These are phyloP conservation scores for Hemiprocne comata DNA, from an alignment of 2,113 vertebrate genomes.

Conservation along the genomic window DNA sequence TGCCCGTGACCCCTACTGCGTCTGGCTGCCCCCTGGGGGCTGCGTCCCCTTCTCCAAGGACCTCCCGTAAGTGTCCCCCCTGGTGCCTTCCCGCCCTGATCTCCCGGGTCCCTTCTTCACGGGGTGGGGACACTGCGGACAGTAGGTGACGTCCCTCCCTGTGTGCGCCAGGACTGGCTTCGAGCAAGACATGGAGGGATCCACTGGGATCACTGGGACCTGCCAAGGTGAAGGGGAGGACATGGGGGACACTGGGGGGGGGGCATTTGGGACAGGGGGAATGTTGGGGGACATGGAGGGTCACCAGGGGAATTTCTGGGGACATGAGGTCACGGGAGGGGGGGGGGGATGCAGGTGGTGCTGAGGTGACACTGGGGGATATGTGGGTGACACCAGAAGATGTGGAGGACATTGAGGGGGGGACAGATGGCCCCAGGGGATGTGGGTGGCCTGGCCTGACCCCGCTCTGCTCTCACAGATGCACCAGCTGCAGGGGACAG, in stretches of 20 bases:
- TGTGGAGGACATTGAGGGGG: background rate
- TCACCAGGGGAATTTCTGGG: background rate
- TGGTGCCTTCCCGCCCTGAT: too few relatives aligned
- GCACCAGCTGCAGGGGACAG: background rate
- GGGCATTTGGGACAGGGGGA: background rate
- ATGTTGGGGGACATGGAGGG: background rate
- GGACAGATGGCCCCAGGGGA: background rate
- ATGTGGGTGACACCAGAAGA: rapidly evolving
- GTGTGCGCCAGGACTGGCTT: background rate
- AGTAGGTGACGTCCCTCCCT: background rate
- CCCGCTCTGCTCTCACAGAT: background rate
- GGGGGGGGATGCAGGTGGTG: background rate
- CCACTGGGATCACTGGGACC: background rate
- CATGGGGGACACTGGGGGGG: too few relatives aligned
- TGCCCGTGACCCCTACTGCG: constrained; percentile 33
- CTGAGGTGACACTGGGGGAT: background rate
- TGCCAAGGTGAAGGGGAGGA: constrained; percentile 1
- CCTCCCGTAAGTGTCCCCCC: background rate
- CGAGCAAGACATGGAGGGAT: background rate
- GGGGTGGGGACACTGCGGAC: background rate
- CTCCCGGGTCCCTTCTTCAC: rapidly evolving
- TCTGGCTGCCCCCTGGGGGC: constrained; percentile 20
- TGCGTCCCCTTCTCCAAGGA: constrained; percentile 33
- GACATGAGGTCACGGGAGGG: rapidly evolving
- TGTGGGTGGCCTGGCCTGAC: rapidly evolving